Conservation (phyloP, 1,140 invertebrate genomes). For the Aphaenogaster rudis region DNA sequence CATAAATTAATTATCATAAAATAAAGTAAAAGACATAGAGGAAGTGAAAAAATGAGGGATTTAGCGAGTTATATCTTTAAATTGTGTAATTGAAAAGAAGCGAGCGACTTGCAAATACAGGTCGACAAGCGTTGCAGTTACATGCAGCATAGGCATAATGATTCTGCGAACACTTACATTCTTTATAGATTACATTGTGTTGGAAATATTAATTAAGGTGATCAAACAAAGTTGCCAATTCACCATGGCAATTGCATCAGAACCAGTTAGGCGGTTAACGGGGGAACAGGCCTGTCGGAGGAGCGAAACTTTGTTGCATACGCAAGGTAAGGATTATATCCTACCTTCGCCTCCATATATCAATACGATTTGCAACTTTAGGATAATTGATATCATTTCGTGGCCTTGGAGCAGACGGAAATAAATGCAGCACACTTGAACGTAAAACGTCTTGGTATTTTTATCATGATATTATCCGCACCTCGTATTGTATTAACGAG, state of each 20-base stretch:
- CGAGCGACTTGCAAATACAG: background rate
- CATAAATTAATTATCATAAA: background rate
- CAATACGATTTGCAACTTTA: background rate
- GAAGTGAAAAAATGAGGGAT: background rate
- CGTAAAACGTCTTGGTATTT: background rate
- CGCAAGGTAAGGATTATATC: conserved; percentile 4
- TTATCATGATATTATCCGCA: background rate
- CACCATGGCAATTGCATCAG: conserved; percentile 40
- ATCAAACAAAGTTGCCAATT: conserved; percentile 24
- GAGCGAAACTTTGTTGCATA: conserved; percentile 15
- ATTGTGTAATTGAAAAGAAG: background rate
- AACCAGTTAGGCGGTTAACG: conserved; percentile 23
- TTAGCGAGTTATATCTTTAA: background rate
- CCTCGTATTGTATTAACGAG: background rate
- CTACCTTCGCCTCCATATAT: background rate
- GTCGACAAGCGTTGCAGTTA: background rate
- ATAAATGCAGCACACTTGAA: background rate
- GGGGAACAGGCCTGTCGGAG: background rate
- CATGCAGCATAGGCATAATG: background rate
- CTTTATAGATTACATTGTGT: conserved; percentile 35
- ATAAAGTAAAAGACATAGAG: background rate
- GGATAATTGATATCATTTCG: conserved; percentile 13
- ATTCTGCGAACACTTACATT: conserved; percentile 2
- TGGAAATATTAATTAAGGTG: conserved; percentile 50
- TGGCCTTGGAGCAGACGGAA: too few species aligned